Percentiles rank a stretch among this genome's conserved stretches.
Evolutionary conservation across 2,797 vertebrate species (phyloP).

Genomic region (Hydrocynus forskahlii): DNA sequence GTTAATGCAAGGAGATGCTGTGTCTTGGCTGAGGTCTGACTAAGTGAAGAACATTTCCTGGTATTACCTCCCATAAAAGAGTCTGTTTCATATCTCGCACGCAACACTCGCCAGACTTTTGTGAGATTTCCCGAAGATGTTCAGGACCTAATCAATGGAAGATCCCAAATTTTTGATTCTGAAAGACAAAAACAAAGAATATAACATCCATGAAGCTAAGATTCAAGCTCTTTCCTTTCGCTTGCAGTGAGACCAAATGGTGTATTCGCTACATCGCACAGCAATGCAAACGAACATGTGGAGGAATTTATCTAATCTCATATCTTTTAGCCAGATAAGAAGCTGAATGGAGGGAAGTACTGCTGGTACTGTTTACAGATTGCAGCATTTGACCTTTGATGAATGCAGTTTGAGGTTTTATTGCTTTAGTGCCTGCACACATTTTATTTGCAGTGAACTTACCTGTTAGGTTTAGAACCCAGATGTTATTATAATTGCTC

Average conservation of each 20-base stretch:
- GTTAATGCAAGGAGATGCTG: constrained; percentile 38
- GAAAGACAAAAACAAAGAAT: no score
- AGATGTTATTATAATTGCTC: not conserved
- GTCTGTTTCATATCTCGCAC: not conserved
- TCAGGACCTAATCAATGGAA: not conserved
- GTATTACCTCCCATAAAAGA: constrained; percentile 4
- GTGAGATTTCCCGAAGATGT: constrained; percentile 1
- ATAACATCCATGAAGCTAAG: not conserved
- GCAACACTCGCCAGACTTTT: not conserved
- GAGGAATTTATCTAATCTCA: constrained; percentile 26
- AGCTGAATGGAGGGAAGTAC: constrained; percentile 8
- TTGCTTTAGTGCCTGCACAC: not conserved
- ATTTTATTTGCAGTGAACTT: not conserved
- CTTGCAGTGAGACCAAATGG: constrained; percentile 15
- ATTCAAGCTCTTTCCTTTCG: constrained; percentile 10
- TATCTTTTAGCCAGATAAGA: constrained; percentile 29
- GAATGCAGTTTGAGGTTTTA: not conserved
- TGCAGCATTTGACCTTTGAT: constrained; percentile 12
- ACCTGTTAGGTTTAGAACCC: not conserved
- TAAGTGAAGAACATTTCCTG: constrained; percentile 30
- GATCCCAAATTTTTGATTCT: not conserved
- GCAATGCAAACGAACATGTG: constrained; percentile 9
- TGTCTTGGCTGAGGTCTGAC: constrained; percentile 45
- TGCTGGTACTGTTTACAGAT: constrained; percentile 21
- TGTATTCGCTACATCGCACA: not conserved